These are phyloP conservation scores for Montipora sp. DNA, from an alignment of 64 coral and sea anemone genomes.

Conservation along the genomic window DNA sequence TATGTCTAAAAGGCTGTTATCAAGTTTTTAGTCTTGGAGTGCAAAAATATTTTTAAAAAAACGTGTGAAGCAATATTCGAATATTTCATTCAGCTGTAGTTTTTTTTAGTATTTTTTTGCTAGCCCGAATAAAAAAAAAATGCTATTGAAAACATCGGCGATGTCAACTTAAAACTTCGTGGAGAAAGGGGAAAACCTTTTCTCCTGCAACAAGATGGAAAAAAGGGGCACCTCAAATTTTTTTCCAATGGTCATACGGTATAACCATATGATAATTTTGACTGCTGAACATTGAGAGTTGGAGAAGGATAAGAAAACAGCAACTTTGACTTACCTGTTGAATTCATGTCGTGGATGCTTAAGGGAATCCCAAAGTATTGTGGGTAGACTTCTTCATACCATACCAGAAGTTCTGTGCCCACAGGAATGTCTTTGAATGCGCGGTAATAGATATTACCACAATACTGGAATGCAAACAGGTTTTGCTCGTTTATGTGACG, in stretches of 20 bases:
- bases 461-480: conserved; percentile 78
- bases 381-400: conserved; percentile 80
- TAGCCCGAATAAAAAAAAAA: too few species aligned
- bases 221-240: too few species aligned
- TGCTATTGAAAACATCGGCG: too few species aligned
- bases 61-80: not conserved
- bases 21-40: too few species aligned
- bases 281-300: not conserved
- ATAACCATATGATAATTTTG: too few species aligned
- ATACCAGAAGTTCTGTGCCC: conserved; percentile 76
- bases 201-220: too few species aligned
- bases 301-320: not conserved
- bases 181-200: too few species aligned
- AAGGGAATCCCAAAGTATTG: conserved; percentile 80
- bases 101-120: too few species aligned
- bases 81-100: not conserved
- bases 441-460: conserved; percentile 76
- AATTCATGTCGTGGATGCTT: conserved; percentile 48
- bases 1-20: too few species aligned
- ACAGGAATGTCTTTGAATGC: conserved; percentile 81
- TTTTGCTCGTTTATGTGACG: conserved; percentile 81
- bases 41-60: too few species aligned
- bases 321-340: not conserved
- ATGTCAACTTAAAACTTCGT: not conserved
- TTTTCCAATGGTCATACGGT: too few species aligned